Percentiles rank a stretch among this genome's conserved stretches.
Conservation (phyloP, 2,113 vertebrate genomes). For the Saccopteryx bilineata region DNA sequence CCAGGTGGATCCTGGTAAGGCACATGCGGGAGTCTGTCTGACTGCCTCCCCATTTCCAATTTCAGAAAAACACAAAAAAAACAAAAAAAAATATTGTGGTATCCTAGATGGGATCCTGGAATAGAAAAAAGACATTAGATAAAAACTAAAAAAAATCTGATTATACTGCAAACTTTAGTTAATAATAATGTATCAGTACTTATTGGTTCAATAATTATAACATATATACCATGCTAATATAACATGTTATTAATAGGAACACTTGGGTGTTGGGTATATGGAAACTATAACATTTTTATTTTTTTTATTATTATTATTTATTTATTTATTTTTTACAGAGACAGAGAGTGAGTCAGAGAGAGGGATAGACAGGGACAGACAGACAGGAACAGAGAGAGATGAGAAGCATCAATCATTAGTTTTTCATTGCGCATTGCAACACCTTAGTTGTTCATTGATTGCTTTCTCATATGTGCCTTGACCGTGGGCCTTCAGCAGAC, state of each 20-base stretch:
- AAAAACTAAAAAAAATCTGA: slow-evolving; percentile 2
- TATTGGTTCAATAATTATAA: neutral
- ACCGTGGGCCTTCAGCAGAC: no score
- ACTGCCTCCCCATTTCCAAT: no score
- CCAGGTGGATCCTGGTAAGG: no score
- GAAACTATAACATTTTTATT: neutral
- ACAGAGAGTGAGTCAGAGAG: no score
- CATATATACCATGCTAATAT: neutral
- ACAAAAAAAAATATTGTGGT: neutral
- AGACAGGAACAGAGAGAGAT: no score
- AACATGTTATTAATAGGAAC: neutral
- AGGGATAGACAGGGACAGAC: no score
- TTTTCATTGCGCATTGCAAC: no score
- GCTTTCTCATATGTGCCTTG: no score
- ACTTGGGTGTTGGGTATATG: neutral
- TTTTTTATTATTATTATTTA: neutral
- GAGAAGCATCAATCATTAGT: no score
- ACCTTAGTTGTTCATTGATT: no score
- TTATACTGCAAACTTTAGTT: neutral
- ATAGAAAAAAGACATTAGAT: neutral
- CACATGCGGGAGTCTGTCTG: no score
- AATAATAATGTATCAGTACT: neutral
- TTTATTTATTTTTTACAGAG: no score
- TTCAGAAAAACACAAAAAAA: neutral
- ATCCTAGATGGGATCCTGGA: neutral